A percentile compares a stretch with the other conserved stretches of the same genome.
Evolutionary conservation across 2,797 vertebrate genomes (phyloP).

Genomic region (Gambusia yucatana): DNA sequence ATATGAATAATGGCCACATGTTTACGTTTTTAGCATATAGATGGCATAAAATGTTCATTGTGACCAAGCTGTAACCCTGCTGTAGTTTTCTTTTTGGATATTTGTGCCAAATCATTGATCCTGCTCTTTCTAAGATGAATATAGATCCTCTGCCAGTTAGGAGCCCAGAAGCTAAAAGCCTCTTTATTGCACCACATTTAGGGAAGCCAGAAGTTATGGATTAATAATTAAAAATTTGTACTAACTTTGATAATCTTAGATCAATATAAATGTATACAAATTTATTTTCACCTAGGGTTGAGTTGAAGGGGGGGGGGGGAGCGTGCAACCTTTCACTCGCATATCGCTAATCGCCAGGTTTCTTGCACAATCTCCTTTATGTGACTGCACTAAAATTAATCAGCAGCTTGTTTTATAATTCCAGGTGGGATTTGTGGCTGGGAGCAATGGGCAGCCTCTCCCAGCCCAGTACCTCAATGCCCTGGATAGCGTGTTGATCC

Average conservation of each 20-base stretch:
- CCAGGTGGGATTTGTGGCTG: slow-evolving; percentile 95
- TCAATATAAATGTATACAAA: background rate
- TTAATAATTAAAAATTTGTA: background rate
- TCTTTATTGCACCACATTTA: background rate
- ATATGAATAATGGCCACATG: background rate
- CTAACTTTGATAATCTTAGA: background rate
- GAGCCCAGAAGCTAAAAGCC: background rate
- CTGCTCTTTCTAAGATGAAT: background rate
- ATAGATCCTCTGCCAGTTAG: background rate
- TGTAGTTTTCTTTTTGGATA: background rate
- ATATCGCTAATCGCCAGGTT: background rate
- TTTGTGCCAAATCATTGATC: too few species aligned
- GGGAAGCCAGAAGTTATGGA: background rate
- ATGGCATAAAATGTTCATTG: background rate
- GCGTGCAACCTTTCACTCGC: background rate
- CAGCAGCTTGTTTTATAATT: slow-evolving; percentile 47
- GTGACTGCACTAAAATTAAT: slow-evolving; percentile 24
- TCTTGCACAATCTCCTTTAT: background rate
- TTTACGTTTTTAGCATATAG: background rate
- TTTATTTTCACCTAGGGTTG: background rate
- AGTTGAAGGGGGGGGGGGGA: too few species aligned
- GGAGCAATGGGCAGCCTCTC: slow-evolving; percentile 94
- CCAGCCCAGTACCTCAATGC: slow-evolving; percentile 94
- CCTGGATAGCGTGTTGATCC: slow-evolving; percentile 93
- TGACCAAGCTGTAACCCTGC: background rate